phyloP scores from a whole-genome alignment of 2,888 invertebrate species.

The Pandemis corylana region DNA sequence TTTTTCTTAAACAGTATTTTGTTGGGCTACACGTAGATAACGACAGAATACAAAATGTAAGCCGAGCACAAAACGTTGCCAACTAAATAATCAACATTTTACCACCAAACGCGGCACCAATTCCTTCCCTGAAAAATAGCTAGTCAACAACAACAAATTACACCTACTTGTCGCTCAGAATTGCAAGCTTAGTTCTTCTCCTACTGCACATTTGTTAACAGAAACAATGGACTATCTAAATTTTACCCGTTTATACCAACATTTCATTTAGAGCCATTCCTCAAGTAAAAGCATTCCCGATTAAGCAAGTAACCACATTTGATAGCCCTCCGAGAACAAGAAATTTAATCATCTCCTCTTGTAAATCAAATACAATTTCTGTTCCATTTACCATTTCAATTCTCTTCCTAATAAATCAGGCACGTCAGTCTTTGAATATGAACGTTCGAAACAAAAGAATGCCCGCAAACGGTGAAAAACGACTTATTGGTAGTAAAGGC shows the following conservation, averaged over 20 bases:
- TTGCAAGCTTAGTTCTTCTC: slow-evolving; percentile 3
- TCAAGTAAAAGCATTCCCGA: not conserved
- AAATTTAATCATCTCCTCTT: slow-evolving; percentile 35
- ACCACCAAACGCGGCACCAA: not conserved
- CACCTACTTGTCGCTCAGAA: not conserved
- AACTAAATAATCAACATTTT: slow-evolving; percentile 30
- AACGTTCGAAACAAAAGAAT: slow-evolving; percentile 38
- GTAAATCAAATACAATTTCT: slow-evolving; percentile 38
- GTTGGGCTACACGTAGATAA: slow-evolving; percentile 23
- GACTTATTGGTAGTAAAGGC: slow-evolving; percentile 38
- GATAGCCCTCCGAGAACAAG: slow-evolving; percentile 28
- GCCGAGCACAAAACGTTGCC: slow-evolving; percentile 26
- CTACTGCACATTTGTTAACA: slow-evolving; percentile 6
- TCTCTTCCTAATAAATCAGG: slow-evolving; percentile 33
- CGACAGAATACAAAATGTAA: slow-evolving; percentile 34
- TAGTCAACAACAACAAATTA: slow-evolving; percentile 13
- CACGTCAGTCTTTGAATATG: slow-evolving; percentile 33
- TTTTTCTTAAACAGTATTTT: slow-evolving; percentile 21
- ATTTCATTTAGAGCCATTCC: not conserved
- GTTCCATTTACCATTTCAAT: slow-evolving; percentile 30
- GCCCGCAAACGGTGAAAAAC: slow-evolving; percentile 40
- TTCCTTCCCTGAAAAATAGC: not conserved
- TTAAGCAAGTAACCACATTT: slow-evolving; percentile 13
- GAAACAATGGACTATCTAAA: not conserved
- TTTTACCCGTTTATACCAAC: slow-evolving; percentile 18